Conservation (phyloP, 30 jellyfish, hydroid and myxozoan genomes). For the Aurelia sp. region DNA sequence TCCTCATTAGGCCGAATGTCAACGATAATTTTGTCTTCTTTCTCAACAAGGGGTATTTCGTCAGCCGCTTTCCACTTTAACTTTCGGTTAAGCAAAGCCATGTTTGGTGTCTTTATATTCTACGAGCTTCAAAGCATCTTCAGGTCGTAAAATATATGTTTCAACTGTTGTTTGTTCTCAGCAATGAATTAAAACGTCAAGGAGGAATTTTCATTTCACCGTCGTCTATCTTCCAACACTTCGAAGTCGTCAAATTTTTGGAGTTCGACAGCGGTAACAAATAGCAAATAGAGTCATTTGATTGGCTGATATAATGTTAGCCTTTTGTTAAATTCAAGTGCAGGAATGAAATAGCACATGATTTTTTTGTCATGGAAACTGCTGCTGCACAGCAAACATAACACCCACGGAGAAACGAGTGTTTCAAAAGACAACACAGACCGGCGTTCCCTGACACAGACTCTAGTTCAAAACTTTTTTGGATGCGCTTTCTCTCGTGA, state of each 20-base stretch:
- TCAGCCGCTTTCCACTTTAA: constrained; percentile 82
- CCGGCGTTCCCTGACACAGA: no score
- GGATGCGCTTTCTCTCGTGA: no score
- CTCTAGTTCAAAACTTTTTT: no score
- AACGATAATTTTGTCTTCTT: constrained; percentile 61
- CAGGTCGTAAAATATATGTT: no score
- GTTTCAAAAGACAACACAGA: no score
- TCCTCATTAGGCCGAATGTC: constrained; percentile 75
- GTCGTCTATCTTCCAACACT: no score
- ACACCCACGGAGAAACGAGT: constrained; percentile 23
- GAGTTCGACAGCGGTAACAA: no score
- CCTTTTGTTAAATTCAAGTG: background rate
- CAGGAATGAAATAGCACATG: constrained; percentile 28
- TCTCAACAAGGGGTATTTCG: constrained; percentile 74
- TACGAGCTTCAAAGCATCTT: no score
- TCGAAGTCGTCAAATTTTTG: no score
- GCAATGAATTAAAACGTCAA: no score
- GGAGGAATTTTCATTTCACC: no score
- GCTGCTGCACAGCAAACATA: background rate
- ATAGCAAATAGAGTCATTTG: background rate
- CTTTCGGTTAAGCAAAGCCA: constrained; percentile 82
- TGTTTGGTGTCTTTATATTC: background rate
- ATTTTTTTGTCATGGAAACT: constrained; percentile 31
- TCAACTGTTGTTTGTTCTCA: no score
- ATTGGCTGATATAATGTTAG: background rate